phyloP scores from a whole-genome alignment of 2,113 vertebrate genomes.

The Coreoperca whiteheadi region DNA sequence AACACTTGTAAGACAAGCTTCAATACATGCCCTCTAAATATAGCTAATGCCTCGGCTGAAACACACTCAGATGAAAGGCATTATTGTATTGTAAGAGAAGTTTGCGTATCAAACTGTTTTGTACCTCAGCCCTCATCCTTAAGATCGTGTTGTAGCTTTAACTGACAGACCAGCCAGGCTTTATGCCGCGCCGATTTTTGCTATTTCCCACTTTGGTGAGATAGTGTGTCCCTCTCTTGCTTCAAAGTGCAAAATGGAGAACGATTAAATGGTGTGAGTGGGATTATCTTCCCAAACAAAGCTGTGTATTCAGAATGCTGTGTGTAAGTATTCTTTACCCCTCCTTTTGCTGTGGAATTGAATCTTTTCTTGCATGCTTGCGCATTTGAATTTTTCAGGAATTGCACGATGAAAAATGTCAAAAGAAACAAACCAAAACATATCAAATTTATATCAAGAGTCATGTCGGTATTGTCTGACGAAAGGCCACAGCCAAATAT shows the following conservation, averaged over 20 bases:
- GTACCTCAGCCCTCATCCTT: not conserved
- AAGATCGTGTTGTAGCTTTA: conserved; percentile 14
- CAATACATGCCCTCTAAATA: conserved; percentile 63
- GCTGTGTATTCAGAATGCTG: not conserved
- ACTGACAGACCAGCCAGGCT: conserved; percentile 5
- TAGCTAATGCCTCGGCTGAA: conserved; percentile 51
- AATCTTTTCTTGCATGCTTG: too few species aligned
- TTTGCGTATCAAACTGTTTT: conserved; percentile 33
- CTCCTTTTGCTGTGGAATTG: not conserved
- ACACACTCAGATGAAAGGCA: conserved; percentile 32
- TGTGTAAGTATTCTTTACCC: conserved; percentile 1
- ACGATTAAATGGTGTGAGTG: not conserved
- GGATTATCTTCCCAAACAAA: conserved; percentile 9
- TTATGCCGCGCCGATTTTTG: not conserved
- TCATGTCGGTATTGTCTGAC: conserved; percentile 6
- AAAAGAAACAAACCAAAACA: not conserved
- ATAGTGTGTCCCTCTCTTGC: too few species aligned
- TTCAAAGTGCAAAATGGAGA: conserved; percentile 2
- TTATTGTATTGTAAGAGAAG: conserved; percentile 16
- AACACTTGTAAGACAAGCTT: conserved; percentile 66
- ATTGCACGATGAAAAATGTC: not conserved
- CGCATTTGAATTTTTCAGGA: not conserved
- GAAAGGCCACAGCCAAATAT: not conserved
- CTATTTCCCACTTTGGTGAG: not conserved
- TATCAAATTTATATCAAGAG: conserved; percentile 7